Percentiles rank a stretch among this genome's conserved stretches.
Conservation (phyloP, 2,113 vertebrate species). For the Rousettus leschenaultii region DNA sequence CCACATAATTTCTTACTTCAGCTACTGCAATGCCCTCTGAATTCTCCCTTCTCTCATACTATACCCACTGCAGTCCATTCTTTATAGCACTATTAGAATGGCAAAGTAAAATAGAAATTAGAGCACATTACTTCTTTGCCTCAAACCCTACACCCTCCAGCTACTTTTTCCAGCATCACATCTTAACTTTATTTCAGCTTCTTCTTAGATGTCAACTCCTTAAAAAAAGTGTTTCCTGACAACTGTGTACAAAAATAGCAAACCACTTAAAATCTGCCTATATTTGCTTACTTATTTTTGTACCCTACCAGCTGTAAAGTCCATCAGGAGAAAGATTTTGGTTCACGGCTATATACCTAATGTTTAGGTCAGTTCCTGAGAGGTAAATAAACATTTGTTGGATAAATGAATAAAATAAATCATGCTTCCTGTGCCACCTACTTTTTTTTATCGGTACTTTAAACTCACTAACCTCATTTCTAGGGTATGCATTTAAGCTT, state of each 20-base stretch:
- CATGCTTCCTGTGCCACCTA: background rate
- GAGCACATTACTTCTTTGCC: background rate
- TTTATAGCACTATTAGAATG: fast-evolving
- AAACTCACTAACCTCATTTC: background rate
- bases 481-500: background rate
- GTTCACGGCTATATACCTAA: background rate
- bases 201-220: background rate
- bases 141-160: background rate
- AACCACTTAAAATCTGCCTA: background rate
- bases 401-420: background rate
- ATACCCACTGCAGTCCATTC: background rate
- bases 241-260: background rate
- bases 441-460: background rate
- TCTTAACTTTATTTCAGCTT: background rate
- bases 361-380: background rate
- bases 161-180: background rate
- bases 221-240: background rate
- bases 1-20: background rate
- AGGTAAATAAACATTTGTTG: background rate
- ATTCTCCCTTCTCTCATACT: too few species aligned
- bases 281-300: background rate
- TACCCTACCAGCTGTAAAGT: background rate
- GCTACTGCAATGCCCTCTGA: background rate
- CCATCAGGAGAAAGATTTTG: background rate
- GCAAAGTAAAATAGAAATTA: background rate